phyloP scores from a whole-genome alignment of 1,140 invertebrate genomes.

The Halesus radiatus region DNA sequence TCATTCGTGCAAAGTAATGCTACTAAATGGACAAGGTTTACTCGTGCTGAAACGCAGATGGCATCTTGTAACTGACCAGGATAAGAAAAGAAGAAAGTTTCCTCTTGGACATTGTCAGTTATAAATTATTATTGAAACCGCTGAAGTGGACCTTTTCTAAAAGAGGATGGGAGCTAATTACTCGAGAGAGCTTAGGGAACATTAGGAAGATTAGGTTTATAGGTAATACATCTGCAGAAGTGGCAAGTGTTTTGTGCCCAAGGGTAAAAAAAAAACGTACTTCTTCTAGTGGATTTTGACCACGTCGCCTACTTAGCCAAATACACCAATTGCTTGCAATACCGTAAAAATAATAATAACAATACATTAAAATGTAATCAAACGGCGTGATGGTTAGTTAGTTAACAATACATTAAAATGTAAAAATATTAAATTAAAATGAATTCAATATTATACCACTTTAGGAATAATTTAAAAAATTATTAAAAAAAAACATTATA shows the following conservation, averaged over 20 bases:
- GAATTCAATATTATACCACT: too few relatives aligned
- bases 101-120: neutral
- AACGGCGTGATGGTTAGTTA: too few relatives aligned
- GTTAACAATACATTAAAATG: too few relatives aligned
- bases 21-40: neutral
- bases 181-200: slow-evolving; percentile 23
- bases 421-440: too few relatives aligned
- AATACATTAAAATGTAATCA: too few relatives aligned
- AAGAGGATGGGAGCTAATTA: neutral
- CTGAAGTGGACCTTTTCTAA: slow-evolving; percentile 15
- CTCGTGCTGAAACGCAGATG: neutral
- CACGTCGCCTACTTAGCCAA: neutral
- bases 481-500: too few relatives aligned
- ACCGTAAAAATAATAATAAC: too few relatives aligned
- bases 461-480: too few relatives aligned
- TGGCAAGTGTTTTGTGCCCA: neutral
- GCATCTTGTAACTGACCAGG: neutral
- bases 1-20: neutral
- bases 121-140: neutral
- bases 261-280: neutral
- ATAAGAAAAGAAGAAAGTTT: neutral
- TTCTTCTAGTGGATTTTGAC: neutral
- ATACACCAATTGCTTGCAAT: too few relatives aligned
- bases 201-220: slow-evolving; percentile 34
- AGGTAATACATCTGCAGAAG: neutral